Evolutionary conservation across 2,797 vertebrate genomes (phyloP).

Genomic region (Calcarius lapponicus): DNA sequence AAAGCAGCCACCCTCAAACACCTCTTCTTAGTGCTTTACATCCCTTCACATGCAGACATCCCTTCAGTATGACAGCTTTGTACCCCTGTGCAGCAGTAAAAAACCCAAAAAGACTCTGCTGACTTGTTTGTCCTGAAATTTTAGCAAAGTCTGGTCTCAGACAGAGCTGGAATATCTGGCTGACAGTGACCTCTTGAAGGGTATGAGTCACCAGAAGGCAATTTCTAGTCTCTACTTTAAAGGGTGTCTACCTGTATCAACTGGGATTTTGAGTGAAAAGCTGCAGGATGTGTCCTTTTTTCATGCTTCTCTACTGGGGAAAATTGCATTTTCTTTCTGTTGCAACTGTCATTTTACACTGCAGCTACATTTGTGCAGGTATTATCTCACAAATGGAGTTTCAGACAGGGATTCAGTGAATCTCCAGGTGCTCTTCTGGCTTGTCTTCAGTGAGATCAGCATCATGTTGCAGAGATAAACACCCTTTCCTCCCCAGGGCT

Average conservation of each 20-base stretch:
- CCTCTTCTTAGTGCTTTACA: not conserved
- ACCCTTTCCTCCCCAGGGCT: not conserved
- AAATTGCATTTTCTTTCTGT: slow-evolving; percentile 1
- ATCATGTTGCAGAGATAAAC: not conserved
- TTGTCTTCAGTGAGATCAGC: not conserved
- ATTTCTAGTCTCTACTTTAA: not conserved
- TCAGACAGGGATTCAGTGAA: not conserved
- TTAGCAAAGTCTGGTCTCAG: not conserved
- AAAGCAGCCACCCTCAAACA: not conserved
- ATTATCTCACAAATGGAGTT: not conserved
- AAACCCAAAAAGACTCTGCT: not conserved
- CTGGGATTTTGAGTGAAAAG: not conserved
- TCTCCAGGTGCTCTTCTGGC: not conserved
- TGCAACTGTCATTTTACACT: not conserved
- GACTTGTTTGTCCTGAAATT: not conserved
- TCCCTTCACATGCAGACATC: not conserved
- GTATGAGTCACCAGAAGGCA: not conserved
- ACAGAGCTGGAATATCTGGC: not conserved
- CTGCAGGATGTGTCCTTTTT: not conserved
- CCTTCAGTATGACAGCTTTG: not conserved
- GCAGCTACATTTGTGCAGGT: not conserved
- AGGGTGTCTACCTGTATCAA: not conserved
- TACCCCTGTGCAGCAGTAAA: not conserved
- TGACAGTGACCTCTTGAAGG: not conserved
- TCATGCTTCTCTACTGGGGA: not conserved